Percentiles rank a stretch among this genome's conserved stretches.
These are phyloP conservation scores for Eupithecia insigniata DNA, from an alignment of 2,888 invertebrate species.

Conservation along the genomic window DNA sequence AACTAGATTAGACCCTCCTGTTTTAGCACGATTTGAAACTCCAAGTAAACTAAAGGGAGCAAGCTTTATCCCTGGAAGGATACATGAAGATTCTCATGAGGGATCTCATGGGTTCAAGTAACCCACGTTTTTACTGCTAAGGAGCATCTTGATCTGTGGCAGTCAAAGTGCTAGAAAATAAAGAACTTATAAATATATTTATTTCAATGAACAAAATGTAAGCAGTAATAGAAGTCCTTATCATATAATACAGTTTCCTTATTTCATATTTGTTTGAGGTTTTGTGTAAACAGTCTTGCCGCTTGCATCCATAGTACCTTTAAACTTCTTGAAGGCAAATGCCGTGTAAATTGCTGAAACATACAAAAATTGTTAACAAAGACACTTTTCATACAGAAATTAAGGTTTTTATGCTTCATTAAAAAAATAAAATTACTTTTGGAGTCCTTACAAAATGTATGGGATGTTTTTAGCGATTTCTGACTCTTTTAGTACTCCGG, in stretches of 20 bases:
- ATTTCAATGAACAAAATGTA: slow-evolving; percentile 3
- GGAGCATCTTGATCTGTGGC: neutral
- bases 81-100: neutral
- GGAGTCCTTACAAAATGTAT: too few species aligned
- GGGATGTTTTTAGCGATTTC: too few species aligned
- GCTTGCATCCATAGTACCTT: slow-evolving; percentile 86
- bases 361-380: neutral
- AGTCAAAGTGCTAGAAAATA: neutral
- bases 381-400: too few species aligned
- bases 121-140: neutral
- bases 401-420: too few species aligned
- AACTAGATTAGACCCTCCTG: neutral
- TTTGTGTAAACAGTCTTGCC: slow-evolving; percentile 85
- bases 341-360: slow-evolving; percentile 90
- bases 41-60: neutral
- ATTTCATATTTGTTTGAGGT: slow-evolving; percentile 19
- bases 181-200: slow-evolving; percentile 12
- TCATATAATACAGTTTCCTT: slow-evolving; percentile 15
- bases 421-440: too few species aligned
- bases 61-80: neutral
- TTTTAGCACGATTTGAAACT: too few species aligned
- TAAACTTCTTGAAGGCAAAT: slow-evolving; percentile 92
- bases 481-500: too few species aligned
- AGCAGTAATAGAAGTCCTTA: neutral
- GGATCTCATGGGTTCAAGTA: neutral